A percentile compares a stretch with the other conserved stretches of the same genome.
Conservation (phyloP, 2,888 invertebrate genomes). For the Urechis unicinctus region DNA sequence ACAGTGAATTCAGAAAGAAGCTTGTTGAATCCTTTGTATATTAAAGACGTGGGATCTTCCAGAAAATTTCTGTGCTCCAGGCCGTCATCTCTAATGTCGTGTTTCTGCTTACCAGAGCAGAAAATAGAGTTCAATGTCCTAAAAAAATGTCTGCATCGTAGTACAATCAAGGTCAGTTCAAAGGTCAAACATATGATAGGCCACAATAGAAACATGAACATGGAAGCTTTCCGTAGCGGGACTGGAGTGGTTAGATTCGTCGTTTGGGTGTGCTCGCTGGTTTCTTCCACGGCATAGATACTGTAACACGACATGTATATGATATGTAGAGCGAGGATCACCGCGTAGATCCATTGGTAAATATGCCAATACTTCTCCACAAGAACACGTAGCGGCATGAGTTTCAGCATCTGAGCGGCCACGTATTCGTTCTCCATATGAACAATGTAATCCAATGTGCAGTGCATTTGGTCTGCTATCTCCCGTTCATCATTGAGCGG, state of each 20-base stretch:
- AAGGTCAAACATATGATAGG: conserved; percentile 16
- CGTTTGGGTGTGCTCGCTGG: background rate
- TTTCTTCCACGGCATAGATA: background rate
- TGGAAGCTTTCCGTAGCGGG: background rate
- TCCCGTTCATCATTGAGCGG: too few species aligned
- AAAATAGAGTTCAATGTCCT: too few species aligned
- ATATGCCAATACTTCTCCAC: background rate
- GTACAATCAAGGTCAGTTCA: too few species aligned
- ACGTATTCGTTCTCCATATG: background rate
- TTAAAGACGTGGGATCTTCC: too few species aligned
- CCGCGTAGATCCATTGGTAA: background rate
- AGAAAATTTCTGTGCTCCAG: too few species aligned
- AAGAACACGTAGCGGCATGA: background rate
- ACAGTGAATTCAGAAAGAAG: too few species aligned
- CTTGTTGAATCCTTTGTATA: too few species aligned
- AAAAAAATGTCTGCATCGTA: too few species aligned
- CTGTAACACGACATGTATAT: conserved; percentile 1
- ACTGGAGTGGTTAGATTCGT: too few species aligned
- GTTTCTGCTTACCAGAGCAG: too few species aligned
- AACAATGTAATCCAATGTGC: background rate
- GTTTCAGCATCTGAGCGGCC: conserved; percentile 1
- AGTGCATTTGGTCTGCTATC: too few species aligned
- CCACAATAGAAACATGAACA: conserved; percentile 19
- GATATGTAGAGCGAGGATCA: background rate
- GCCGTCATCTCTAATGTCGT: too few species aligned